Percentiles rank a stretch among this genome's conserved stretches.
Evolutionary conservation across 2,113 vertebrate genomes (phyloP).

Genomic region (Uropsilus gracilis): DNA sequence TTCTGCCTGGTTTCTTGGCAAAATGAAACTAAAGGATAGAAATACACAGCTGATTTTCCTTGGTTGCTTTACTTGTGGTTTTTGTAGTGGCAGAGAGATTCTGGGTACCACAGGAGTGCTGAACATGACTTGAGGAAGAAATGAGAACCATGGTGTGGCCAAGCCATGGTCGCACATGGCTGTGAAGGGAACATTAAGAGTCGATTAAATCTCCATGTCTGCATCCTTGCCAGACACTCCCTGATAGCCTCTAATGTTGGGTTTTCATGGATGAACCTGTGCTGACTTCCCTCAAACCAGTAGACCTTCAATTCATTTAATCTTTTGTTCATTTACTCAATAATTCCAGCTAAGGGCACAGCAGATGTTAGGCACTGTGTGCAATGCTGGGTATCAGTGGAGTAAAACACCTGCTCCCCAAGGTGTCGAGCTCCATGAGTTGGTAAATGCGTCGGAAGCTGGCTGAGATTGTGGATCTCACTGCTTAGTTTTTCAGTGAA

Average conservation of each 20-base stretch:
- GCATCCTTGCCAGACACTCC: neutral
- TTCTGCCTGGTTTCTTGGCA: constrained; percentile 62
- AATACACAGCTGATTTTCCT: neutral
- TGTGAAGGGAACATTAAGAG: neutral
- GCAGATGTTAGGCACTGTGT: neutral
- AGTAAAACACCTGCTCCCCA: no score
- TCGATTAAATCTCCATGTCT: neutral
- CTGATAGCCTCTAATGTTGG: neutral
- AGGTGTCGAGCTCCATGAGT: neutral
- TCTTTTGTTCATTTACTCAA: neutral
- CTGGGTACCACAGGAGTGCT: neutral
- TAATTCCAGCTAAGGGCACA: neutral
- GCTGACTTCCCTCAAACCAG: neutral
- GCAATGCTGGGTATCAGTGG: neutral
- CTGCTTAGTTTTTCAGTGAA: neutral
- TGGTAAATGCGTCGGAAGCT: no score
- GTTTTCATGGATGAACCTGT: neutral
- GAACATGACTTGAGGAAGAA: neutral
- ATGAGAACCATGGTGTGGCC: neutral
- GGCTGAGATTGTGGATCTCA: neutral
- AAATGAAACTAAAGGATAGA: constrained; percentile 23
- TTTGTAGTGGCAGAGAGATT: neutral
- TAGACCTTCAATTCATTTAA: neutral
- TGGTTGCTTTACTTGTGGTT: neutral
- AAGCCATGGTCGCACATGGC: rapidly evolving